A percentile compares a stretch with the other conserved stretches of the same genome.
Evolutionary conservation across 2,888 invertebrate genomes (phyloP).

Genomic region (Agonopterix heracliana): DNA sequence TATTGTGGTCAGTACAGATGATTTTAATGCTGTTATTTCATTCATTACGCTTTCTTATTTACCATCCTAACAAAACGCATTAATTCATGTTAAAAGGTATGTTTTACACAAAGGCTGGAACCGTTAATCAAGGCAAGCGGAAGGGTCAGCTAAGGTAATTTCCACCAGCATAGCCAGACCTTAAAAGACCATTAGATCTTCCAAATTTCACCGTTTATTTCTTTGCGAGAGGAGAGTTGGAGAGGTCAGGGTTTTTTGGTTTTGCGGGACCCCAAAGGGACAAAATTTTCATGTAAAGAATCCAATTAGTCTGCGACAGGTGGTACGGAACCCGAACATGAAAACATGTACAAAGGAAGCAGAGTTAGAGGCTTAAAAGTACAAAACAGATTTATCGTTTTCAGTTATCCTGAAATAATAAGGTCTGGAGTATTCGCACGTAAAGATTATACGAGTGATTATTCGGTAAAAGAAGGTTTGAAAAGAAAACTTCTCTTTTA

Average conservation of each 20-base stretch:
- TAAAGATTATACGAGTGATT: constrained; percentile 13
- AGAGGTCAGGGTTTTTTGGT: constrained; percentile 33
- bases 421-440: neutral
- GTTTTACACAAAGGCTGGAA: constrained; percentile 39
- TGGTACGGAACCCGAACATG: constrained; percentile 36
- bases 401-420: constrained; percentile 3
- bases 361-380: constrained; percentile 32
- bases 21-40: no score
- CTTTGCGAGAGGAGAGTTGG: constrained; percentile 13
- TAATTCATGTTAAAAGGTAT: constrained; percentile 43
- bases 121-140: constrained; percentile 53
- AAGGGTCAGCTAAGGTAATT: constrained; percentile 34
- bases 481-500: no score
- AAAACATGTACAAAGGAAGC: constrained; percentile 34
- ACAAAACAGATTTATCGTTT: constrained; percentile 26
- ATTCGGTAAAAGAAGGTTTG: no score
- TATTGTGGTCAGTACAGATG: no score
- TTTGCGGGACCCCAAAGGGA: constrained; percentile 33
- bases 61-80: constrained; percentile 24
- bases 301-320: constrained; percentile 62
- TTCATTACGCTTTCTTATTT: neutral
- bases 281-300: constrained; percentile 56
- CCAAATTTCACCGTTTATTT: constrained; percentile 7
- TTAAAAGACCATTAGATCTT: constrained; percentile 16
- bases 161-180: constrained; percentile 30